Base-by-base conservation (phyloP, 2,888 invertebrate species). In the Lasioglossum calceatum region DNA sequence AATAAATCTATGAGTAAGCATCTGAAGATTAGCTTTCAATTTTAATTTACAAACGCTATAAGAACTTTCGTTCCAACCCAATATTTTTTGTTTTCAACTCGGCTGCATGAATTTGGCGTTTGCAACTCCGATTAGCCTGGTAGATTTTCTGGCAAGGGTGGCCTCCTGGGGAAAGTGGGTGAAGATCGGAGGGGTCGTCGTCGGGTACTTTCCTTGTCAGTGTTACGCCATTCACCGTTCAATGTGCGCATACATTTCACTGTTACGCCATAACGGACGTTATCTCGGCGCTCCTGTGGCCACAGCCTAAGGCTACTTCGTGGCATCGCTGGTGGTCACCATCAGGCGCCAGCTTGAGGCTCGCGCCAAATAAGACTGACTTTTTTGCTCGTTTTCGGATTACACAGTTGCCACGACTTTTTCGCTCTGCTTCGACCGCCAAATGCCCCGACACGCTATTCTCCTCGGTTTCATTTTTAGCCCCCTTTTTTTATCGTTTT, bases 351-450 rank as follows among this genome's bases (percentile, higher is more conserved):
- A 85, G 78, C 70, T 74, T 58, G 74, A 85, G 70, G 47, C 70
- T 39, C 36, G 58, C 79, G 84, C 84, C 84, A 85, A 85, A 85
- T 78, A 85, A 70, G 50, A 36, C 74, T 16, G 67, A 16, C 71
- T 70, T 50, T 83, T 71, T 71, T 54, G 61, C 74, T 79, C n/a
- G 70, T 47, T 50, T 70, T 50, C 61, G 75, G 85, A 85, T 85
- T 85, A 85, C 70, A 78, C 70, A 74, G 70, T 85, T 74, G 70
- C 77, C 74, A 42, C 78, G 27, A 61, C 27, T 61, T 78, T 50
- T 77, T 54, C 36, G 32, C 67, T 36, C 32, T 32, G 78, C 74
- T 84, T 67, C 54, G 58, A 42, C 54, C 85, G 79, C 86, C 85
- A 85, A 85, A 85, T 85, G 84, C 73, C 61, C 44, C 85, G 36